Percentiles rank a stretch among this genome's conserved stretches.
Evolutionary conservation across 2,113 vertebrate genomes (phyloP).

Genomic region (Eulemur rufifrons): DNA sequence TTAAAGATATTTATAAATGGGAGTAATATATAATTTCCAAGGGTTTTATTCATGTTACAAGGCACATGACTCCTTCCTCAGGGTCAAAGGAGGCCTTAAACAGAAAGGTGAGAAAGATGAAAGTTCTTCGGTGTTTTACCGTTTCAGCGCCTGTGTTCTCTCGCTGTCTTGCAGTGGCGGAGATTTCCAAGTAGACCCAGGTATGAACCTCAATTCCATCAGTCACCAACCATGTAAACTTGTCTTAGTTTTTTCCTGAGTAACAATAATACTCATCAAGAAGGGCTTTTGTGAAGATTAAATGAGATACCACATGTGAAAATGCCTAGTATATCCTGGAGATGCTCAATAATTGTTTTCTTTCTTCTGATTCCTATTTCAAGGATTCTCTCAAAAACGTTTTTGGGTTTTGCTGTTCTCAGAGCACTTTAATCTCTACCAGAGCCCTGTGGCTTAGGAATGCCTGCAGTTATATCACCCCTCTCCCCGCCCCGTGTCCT

Average conservation of each 20-base stretch:
- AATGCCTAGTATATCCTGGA: not conserved
- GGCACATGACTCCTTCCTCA: not conserved
- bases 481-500: not conserved
- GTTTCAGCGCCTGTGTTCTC: not conserved
- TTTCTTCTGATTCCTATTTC: not conserved
- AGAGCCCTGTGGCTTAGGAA: not conserved
- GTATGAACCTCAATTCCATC: not conserved
- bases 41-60: not conserved
- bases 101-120: not conserved
- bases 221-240: not conserved
- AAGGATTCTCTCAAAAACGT: not conserved
- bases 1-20: not conserved
- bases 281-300: not conserved
- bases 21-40: not conserved
- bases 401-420: not conserved
- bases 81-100: not conserved
- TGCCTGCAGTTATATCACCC: not conserved
- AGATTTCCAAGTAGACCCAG: not conserved
- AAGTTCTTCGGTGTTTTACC: not conserved
- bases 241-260: conserved; percentile 37
- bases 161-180: not conserved
- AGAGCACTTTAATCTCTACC: not conserved
- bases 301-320: not conserved
- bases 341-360: not conserved
- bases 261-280: not conserved